Conservation (phyloP, 2,797 vertebrate species). For the Liasis olivaceus region DNA sequence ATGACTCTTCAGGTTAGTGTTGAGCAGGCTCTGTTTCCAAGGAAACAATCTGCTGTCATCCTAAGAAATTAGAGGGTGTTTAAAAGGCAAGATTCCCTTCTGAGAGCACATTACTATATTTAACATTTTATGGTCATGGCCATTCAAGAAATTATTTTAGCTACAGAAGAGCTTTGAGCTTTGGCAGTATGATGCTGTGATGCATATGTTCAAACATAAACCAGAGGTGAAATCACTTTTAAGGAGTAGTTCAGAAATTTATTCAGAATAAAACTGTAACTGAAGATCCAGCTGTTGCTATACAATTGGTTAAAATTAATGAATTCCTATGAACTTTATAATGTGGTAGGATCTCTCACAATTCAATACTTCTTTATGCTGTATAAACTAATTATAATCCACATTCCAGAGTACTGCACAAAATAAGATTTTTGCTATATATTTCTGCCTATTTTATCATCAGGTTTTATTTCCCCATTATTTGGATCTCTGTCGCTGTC, state of each 20-base stretch:
- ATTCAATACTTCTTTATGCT: neutral
- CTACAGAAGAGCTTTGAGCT: conserved; percentile 12
- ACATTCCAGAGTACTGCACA: neutral
- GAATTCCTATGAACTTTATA: conserved; percentile 12
- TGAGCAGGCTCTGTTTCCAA: conserved; percentile 41
- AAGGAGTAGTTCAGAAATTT: conserved; percentile 8
- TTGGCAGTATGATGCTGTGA: neutral
- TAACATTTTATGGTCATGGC: conserved; percentile 48
- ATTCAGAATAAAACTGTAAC: neutral
- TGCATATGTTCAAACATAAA: conserved; percentile 14
- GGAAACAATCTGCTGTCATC: conserved; percentile 38
- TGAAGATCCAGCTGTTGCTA: conserved; percentile 12
- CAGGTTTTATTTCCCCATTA: neutral
- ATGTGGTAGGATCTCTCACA: conserved; percentile 13
- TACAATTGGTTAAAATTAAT: conserved; percentile 17
- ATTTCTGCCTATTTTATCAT: neutral
- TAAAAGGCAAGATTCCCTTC: conserved; percentile 47
- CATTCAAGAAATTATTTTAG: conserved; percentile 43
- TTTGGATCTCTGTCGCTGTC: neutral
- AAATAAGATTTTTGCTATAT: neutral
- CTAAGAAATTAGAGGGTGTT: conserved; percentile 34
- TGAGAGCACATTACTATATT: conserved; percentile 47
- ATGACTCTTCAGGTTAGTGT: neutral
- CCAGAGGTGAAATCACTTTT: conserved; percentile 10
- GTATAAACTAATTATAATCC: neutral